Evolutionary conservation across 2,797 vertebrate genomes (phyloP), one percentile per base, ranked within the genome.

Genomic region (Amniataba percoides): DNA sequence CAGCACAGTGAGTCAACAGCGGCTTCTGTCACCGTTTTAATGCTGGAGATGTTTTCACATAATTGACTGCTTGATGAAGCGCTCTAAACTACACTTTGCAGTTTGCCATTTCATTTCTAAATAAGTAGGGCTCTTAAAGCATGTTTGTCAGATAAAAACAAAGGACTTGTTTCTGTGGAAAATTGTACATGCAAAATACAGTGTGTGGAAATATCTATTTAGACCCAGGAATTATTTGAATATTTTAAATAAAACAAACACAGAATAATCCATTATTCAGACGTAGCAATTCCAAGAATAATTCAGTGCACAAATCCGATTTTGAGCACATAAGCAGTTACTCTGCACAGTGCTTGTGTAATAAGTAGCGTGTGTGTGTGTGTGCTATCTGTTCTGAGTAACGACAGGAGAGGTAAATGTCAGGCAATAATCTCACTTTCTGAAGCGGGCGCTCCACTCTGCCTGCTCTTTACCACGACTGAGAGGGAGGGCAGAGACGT

Each of bases 1-100:
- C 45, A 19, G 13, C 55, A 10, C 56, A 59, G 46, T 14, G 4
- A 78, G 66, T 66, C 76, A 71, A 63, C 75, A 77, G 63, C 60
- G 27, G 81, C 71, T 60, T 73, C 75, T 31, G 31, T 34, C 23
- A 5, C n/a, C 9, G 9, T 16, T 21, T 55, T 58, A 55, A 63
- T 36, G 57, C 3, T 11, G 62, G 18, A 34, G 31, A 48, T 57
- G 63, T 62, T 72, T 74, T 74, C 62, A 82, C n/a, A 12, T 53
- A 21, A n/a, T 60, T 46, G 55, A 39, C 46, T 69, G 70, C 70
- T 78, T 21, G 62, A 71, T 68, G 18, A 70, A 40, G 67, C 31
- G 31, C 65, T 42, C 19, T 25, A 27, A 51, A 46, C 27, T 0
- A 27, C 61, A 19, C 49, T 21, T 45, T 10, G 9, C 48, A 31